Evolutionary conservation across 1,140 invertebrate genomes (phyloP).

Genomic region (Potamilus streckersoni): DNA sequence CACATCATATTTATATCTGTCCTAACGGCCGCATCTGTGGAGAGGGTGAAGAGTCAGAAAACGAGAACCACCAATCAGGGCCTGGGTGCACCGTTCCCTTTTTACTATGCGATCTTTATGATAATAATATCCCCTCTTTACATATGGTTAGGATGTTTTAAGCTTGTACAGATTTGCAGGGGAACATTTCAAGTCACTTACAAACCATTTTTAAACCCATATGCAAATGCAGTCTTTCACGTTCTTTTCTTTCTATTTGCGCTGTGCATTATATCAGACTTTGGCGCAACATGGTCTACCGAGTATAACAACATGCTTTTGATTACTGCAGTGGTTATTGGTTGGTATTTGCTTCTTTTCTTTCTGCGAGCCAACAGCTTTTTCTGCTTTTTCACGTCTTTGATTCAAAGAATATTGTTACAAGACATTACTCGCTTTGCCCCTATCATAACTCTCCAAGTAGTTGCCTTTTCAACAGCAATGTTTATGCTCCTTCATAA

Average conservation of each 20-base stretch:
- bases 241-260: slow-evolving; percentile 40
- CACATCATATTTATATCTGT: slow-evolving; percentile 30
- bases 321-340: slow-evolving; percentile 32
- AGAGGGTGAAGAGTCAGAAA: slow-evolving; percentile 1
- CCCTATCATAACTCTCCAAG: slow-evolving; percentile 35
- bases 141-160: neutral
- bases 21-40: slow-evolving; percentile 30
- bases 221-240: slow-evolving; percentile 22
- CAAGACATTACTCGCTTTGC: slow-evolving; percentile 40
- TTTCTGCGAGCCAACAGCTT: slow-evolving; percentile 30
- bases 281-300: neutral
- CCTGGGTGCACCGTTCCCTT: neutral
- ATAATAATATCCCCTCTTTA: slow-evolving; percentile 21
- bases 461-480: slow-evolving; percentile 44
- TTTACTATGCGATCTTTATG: slow-evolving; percentile 17
- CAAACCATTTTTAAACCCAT: slow-evolving; percentile 12
- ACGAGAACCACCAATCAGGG: neutral
- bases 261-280: slow-evolving; percentile 36
- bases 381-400: slow-evolving; percentile 44
- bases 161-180: slow-evolving; percentile 1
- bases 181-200: slow-evolving; percentile 6
- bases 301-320: slow-evolving; percentile 15
- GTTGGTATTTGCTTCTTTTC: slow-evolving; percentile 43
- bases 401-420: slow-evolving; percentile 40
- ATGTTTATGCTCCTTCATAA: slow-evolving; percentile 34